Base-by-base conservation (phyloP, 1,140 invertebrate species). In the Dreissena rostriformis region DNA sequence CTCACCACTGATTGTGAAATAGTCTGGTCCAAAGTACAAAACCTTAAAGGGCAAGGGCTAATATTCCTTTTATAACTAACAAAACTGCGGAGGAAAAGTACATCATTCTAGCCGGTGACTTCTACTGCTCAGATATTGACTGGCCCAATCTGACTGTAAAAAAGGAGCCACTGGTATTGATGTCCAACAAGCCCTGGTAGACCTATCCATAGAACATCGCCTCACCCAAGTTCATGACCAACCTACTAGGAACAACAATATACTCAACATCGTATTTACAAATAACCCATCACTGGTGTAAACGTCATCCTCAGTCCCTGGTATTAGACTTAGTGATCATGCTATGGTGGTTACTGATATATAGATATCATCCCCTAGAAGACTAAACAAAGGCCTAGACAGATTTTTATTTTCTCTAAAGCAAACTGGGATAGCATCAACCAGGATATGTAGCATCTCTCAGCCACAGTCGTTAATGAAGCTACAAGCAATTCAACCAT, bases 271-370 rank as follows among this genome's bases (percentile, higher is more conserved):
- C 17, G 63, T 77, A 8, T 66, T 77, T 17, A 66, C 75, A 11
- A 66, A 5, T 5, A 77, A 77, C 65, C 75, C 65, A 49, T 66
- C 75, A 39, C 19, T 77, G 5, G 63, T 77, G 8, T 68, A 79
- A 53, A 53, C 66, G 6, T 79, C 63, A 14, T 17, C n/a, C 2
- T 77, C 61, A 8, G 19, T 77, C 19, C 76, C 76, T 22, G 76
- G n/a, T n/a, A n/a, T n/a, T n/a, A n/a, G 51, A 17, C 52, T 68
- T n/a, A 68, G 65, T 17, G 76, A 79, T 24, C 76, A 79, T 24
- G 66, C 75, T 63, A 77, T 77, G 75, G 28, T 77, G 17, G 61
- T 79, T 53, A 79, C 76, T 10, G 76, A n/a, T n/a, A 79, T 29
- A 55, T 68, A 15, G 66, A 65, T 29, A 65, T 65, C 17, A 29